Evolutionary conservation across 2,888 invertebrate species (phyloP), one percentile per base, ranked within the genome.

Genomic region (Idaea dimidiata): DNA sequence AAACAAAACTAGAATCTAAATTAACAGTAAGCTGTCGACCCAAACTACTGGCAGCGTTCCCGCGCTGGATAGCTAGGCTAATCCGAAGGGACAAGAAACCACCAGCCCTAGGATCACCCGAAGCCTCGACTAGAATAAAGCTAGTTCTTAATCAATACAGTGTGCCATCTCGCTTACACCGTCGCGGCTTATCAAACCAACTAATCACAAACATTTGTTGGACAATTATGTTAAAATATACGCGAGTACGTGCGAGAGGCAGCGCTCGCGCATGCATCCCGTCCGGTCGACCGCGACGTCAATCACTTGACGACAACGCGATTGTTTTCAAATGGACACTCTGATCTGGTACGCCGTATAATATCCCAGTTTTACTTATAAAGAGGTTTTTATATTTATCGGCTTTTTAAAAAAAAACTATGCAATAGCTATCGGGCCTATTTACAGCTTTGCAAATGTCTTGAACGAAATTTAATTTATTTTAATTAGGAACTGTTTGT

Each of bases 221-320:
- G 64, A 67, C 65, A 58, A 64, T 68, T 69, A 69, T 71, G 69
- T 69, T 62, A 67, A 71, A 59, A 59, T 68, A 71, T 69, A 66
- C 69, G 66, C 62, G 66, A 8, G 43, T 43, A 43, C 14, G 43
- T 43, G 43, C 43, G 43, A 43, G 43, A 43, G 3, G 43, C 43
- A 14, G 43, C 43, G 43, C 43, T 10, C 43, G 43, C 43, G 43
- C 43, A 43, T 8, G 10, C 43, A 14, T 43, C 43, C 43, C 43
- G 43, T 24, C 24, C 24, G 24, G 24, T 24, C 24, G 43, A 43
- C 43, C 43, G 14, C 10, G 43, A 43, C 10, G 43, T 43, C 43
- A 43, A 43, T 43, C 43, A 43, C 43, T 0, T 10, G 43, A 14
- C 43, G 43, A 43, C 43, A 24, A 14, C 43, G 43, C 43, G 43